Percentiles rank a stretch among this genome's conserved stretches.
phyloP scores from a whole-genome alignment of 2,888 invertebrate species.

The Xylota segnis region DNA sequence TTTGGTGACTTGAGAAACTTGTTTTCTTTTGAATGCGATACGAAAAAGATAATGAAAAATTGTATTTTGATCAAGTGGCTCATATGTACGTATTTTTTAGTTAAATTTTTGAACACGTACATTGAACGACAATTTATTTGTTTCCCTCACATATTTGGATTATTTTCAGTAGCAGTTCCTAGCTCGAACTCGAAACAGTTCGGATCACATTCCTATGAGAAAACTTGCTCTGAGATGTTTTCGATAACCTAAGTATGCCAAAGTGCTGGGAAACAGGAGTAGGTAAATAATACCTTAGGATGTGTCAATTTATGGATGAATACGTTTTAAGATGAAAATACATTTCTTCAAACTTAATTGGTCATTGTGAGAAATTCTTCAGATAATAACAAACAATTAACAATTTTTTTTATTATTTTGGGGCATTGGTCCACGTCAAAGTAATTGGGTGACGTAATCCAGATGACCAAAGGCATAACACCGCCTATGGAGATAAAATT shows the following conservation, averaged over 20 bases:
- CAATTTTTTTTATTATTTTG: conserved; percentile 3
- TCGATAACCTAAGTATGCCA: too few relatives aligned
- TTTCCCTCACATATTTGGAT: too few relatives aligned
- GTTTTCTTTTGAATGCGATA: background rate
- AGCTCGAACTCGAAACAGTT: too few relatives aligned
- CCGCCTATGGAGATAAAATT: background rate
- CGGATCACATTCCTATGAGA: too few relatives aligned
- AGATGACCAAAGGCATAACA: background rate
- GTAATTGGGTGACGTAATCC: conserved; percentile 21
- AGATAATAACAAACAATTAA: conserved; percentile 5
- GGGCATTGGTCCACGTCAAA: background rate
- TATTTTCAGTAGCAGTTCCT: too few relatives aligned
- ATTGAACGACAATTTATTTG: too few relatives aligned
- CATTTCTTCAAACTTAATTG: background rate
- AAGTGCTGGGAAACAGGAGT: too few relatives aligned
- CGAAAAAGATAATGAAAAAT: conserved; percentile 2
- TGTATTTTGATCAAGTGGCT: background rate
- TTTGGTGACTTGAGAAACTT: conserved; percentile 12
- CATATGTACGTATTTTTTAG: background rate
- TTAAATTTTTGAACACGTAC: too few relatives aligned
- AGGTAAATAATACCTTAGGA: too few relatives aligned
- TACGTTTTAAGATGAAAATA: background rate
- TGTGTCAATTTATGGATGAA: background rate
- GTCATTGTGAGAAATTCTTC: background rate
- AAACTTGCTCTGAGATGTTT: too few relatives aligned